Base-by-base conservation (phyloP, 1,140 invertebrate species). In the Periplaneta americana region DNA sequence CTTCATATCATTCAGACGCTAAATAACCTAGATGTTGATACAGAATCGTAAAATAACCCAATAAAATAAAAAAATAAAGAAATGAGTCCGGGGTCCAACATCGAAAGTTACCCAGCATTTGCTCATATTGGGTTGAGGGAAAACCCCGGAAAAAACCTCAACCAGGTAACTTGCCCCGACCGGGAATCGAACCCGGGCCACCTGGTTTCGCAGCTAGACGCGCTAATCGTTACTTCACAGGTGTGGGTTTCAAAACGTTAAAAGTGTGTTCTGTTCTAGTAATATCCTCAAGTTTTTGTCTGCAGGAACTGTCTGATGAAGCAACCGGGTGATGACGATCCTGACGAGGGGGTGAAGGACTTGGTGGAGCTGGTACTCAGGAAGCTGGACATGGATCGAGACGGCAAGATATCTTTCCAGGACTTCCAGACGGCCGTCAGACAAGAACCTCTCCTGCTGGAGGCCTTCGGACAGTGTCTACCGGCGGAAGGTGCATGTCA, bases 321-420 rank as follows among this genome's bases (percentile, higher is more conserved):
- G 84, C 92, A 93, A 84, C 92, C 92, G 0, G 93, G 94, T 86
- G 95, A 96, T 81, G 97, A 98, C 86, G 97, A 98, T 86, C 95
- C 96, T 0, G 97, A 98, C 84, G 97, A 98, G 89, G 94, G 95
- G 22, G 95, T 97, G 0, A 93, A 95, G 84, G 97, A 98, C 85
- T 87, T 98, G 6, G 95, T 97, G 0, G 97, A 98, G 85, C 90
- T 97, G 82, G 93, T 94, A 0, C 87, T 97, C 15, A 93, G 92
- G 84, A 96, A 96, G 87, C 90, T 97, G 82, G 97, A 98, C 86
- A 86, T 92, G 9, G 96, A 98, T 87, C 94, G 94, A 85, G 97
- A 98, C 88, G 95, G 96, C 11, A 93, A 95, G 87, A 89, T 95
- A 2, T 95, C 94, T 0, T 90, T 94, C 83, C 84, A 89, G 39